A percentile compares a stretch with the other conserved stretches of the same genome.
Conservation (phyloP, 2,113 vertebrate genomes). For the Ciconia stormi region DNA sequence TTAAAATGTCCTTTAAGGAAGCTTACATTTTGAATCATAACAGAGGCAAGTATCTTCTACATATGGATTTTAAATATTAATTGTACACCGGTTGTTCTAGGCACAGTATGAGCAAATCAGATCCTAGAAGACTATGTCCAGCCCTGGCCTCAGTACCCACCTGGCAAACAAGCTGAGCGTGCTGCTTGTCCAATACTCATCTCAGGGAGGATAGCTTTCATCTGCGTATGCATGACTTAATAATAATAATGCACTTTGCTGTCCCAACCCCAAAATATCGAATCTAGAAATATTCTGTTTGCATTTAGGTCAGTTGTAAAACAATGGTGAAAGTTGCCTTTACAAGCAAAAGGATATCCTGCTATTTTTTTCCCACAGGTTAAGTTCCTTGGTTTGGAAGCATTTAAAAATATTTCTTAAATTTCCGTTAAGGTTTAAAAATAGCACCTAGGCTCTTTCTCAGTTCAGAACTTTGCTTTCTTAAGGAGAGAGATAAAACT, state of each 20-base stretch:
- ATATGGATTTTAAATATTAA: background rate
- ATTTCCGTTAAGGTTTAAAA: background rate
- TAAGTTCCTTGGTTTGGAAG: background rate
- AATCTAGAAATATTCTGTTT: background rate
- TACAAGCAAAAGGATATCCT: conserved; percentile 5
- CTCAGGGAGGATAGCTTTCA: background rate
- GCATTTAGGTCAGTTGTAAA: background rate
- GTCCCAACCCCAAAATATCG: background rate
- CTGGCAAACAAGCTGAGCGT: background rate
- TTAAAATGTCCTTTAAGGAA: background rate
- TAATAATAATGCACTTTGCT: background rate
- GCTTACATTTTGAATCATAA: background rate
- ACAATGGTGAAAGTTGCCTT: background rate
- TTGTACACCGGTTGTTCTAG: background rate
- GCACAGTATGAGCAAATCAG: background rate
- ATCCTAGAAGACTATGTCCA: background rate
- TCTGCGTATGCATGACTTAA: background rate
- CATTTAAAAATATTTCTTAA: background rate
- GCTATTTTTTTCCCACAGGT: background rate
- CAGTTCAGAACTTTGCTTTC: background rate
- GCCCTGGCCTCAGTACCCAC: background rate
- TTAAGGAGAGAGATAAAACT: background rate
- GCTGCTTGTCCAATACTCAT: background rate
- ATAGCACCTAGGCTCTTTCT: background rate
- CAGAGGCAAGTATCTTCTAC: background rate